Percentiles rank a stretch among this genome's conserved stretches.
Conservation (phyloP, 2,113 vertebrate species). For the Mus pahari region DNA sequence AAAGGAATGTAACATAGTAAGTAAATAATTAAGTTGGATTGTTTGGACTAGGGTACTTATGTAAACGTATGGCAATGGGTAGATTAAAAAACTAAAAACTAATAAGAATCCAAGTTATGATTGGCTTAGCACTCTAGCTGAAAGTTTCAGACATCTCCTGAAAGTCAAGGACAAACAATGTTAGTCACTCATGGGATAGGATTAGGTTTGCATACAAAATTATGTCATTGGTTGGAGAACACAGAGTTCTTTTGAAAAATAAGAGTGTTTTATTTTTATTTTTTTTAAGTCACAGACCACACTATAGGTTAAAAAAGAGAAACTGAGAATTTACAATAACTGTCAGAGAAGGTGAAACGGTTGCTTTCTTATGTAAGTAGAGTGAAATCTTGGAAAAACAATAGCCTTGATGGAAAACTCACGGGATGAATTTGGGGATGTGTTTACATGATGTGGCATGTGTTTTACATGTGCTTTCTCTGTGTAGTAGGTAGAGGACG, state of each 20-base stretch:
- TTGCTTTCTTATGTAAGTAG: neutral
- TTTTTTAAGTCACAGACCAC: neutral
- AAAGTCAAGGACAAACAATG: neutral
- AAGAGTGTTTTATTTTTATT: neutral
- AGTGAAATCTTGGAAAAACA: neutral
- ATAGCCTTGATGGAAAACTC: neutral
- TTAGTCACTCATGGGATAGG: neutral
- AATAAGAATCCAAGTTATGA: neutral
- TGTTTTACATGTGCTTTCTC: neutral
- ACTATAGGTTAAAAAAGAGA: neutral
- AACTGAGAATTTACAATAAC: neutral
- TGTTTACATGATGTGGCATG: neutral
- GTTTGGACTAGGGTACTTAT: neutral
- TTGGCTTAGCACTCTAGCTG: neutral
- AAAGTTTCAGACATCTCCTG: neutral
- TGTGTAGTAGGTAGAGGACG: neutral
- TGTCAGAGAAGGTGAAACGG: neutral
- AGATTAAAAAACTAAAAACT: neutral
- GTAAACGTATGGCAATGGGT: neutral
- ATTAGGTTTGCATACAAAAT: neutral
- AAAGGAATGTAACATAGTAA: neutral
- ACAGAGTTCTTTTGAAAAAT: neutral
- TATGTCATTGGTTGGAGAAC: neutral
- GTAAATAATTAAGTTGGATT: neutral
- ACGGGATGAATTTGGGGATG: neutral